Evolutionary conservation across 2,797 vertebrate genomes (phyloP), one percentile per base, ranked within the genome.

Genomic region (Cynopterus sphinx): DNA sequence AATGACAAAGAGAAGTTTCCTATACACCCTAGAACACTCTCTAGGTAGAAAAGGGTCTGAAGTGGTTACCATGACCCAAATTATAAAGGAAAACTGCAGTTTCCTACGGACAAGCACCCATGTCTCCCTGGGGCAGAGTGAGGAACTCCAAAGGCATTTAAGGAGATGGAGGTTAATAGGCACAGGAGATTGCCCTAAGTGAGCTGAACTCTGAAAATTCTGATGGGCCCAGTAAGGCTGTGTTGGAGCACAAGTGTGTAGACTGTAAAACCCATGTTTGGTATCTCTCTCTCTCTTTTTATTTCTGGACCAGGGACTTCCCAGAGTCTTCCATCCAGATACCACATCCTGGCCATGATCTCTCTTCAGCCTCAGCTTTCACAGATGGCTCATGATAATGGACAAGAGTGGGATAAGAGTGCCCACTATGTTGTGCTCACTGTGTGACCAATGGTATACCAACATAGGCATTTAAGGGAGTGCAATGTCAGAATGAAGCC

Each of bases 161-260:
- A 82, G 61, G 9, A 59, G 28, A 10, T 13, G 7, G n/a, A 65
- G 4, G 26, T n/a, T 13, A 15, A 67, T 22, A 43, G 28, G 16
- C 26, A 2, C 5, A n/a, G 33, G 3, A 46, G 0, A 51, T 19
- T 49, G 1, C 5, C 70, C 6, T 1, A 59, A 4, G 33, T 17
- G 8, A 84, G 0, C 2, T 31, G 7, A 0, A 49, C 15, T 77
- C 36, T 77, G 41, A 46, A 82, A 63, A 46, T 75, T 78, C 55
- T 59, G 5, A 33, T 43, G 55, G 49, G 2, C 4, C 59, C 1
- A 19, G 10, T 53, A 70, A 81, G 39, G 1, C 0, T 81, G 26
- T 16, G 13, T 3, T 53, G 5, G 24, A 91, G 67, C 31, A 70
- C 53, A 81, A 28, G 36, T 15, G 11, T n/a, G 28, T 2, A 49